Percentiles rank a stretch among this genome's conserved stretches.
Evolutionary conservation across 2,113 vertebrate species (phyloP).

Genomic region (Notothenia coriiceps): DNA sequence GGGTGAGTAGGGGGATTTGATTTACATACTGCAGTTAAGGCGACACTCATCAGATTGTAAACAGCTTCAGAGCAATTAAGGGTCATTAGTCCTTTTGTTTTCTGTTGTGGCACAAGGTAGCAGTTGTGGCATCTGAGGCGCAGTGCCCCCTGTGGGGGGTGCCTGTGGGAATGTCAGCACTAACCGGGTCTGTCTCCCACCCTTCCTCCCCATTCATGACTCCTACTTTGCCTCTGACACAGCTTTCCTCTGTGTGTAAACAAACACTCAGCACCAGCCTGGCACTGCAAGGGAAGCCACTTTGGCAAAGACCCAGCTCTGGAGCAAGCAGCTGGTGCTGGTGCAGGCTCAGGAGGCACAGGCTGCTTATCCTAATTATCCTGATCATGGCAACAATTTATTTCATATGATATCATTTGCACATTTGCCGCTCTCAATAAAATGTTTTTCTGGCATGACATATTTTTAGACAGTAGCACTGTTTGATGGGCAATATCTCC

Average conservation of each 20-base stretch:
- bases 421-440: conserved; percentile 49
- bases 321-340: conserved; percentile 65
- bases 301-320: conserved; percentile 75
- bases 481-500: neutral
- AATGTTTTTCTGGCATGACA: conserved; percentile 9
- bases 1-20: conserved; percentile 71
- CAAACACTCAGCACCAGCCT: conserved; percentile 77
- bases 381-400: conserved; percentile 50
- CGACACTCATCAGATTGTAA: conserved; percentile 85
- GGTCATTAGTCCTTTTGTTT: conserved; percentile 87
- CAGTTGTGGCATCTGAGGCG: conserved; percentile 62
- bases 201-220: conserved; percentile 55
- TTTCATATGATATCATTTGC: conserved; percentile 56
- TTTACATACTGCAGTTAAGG: conserved; percentile 85
- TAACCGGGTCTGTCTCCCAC: conserved; percentile 62
- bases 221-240: conserved; percentile 66
- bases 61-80: conserved; percentile 85
- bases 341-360: conserved; percentile 41
- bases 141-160: conserved; percentile 61
- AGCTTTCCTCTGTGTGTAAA: conserved; percentile 74
- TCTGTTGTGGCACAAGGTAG: conserved; percentile 63
- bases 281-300: conserved; percentile 71
- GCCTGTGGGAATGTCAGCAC: conserved; percentile 79
- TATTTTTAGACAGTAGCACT: conserved; percentile 17
- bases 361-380: conserved; percentile 63